Percentiles rank a stretch among this genome's conserved stretches.
These are phyloP conservation scores for Thalassoma bifasciatum DNA, from an alignment of 2,113 vertebrate species.

Conservation along the genomic window DNA sequence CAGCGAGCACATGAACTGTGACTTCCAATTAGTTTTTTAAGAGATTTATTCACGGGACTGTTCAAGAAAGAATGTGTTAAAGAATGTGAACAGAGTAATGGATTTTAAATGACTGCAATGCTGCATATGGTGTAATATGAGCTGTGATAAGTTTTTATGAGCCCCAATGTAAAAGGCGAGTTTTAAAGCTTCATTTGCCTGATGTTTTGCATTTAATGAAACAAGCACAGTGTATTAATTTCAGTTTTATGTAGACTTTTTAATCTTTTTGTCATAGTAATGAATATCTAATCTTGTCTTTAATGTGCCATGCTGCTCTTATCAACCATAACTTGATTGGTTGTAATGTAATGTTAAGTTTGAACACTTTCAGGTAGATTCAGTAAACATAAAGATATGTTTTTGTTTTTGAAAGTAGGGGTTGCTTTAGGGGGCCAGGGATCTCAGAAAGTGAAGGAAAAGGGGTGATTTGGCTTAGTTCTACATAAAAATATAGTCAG, in stretches of 20 bases:
- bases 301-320: background rate
- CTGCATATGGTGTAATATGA: slow-evolving; percentile 37
- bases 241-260: background rate
- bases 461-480: too few relatives aligned
- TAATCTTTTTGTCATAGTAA: background rate
- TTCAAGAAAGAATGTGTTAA: slow-evolving; percentile 62
- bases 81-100: slow-evolving; percentile 66
- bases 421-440: too few relatives aligned
- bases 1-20: slow-evolving; percentile 56
- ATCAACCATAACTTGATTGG: background rate
- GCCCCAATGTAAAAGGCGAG: slow-evolving; percentile 19
- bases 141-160: slow-evolving; percentile 52
- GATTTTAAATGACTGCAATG: slow-evolving; percentile 62
- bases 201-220: slow-evolving; percentile 36
- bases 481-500: too few relatives aligned
- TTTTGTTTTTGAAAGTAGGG: too few relatives aligned
- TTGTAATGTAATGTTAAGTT: background rate
- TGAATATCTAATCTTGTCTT: slow-evolving; percentile 2
- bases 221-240: background rate
- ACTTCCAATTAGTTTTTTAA: slow-evolving; percentile 75
- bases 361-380: background rate
- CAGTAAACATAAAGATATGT: background rate
- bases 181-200: slow-evolving; percentile 44
- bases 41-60: slow-evolving; percentile 73
- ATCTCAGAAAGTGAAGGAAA: too few relatives aligned